Conservation (phyloP, 2,888 invertebrate genomes). For the Scrobipalpa costella region DNA sequence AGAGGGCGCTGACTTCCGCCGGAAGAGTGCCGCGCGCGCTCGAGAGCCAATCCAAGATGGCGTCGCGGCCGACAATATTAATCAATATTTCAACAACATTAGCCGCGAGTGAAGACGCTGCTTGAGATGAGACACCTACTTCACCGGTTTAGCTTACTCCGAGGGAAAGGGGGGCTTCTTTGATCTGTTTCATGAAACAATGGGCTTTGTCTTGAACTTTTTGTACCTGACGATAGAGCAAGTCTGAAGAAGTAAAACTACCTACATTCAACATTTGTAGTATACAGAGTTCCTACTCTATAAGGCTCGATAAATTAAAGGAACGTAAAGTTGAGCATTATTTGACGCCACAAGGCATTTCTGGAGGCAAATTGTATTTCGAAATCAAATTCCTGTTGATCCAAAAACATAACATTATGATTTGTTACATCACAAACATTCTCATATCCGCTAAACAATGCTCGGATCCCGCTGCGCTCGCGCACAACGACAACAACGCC, state of each 20-base stretch:
- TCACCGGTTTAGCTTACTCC: slow-evolving; percentile 35
- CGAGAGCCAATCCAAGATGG: slow-evolving; percentile 72
- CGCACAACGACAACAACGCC: slow-evolving; percentile 24
- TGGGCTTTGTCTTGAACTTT: slow-evolving; percentile 16
- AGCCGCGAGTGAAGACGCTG: slow-evolving; percentile 51
- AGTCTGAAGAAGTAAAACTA: background rate
- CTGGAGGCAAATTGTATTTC: background rate
- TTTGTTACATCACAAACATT: slow-evolving; percentile 28
- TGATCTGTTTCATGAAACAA: slow-evolving; percentile 18
- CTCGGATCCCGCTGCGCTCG: slow-evolving; percentile 27
- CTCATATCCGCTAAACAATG: slow-evolving; percentile 26
- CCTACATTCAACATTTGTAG: no score
- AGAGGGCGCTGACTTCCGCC: slow-evolving; percentile 57
- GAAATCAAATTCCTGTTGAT: background rate
- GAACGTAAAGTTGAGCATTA: no score
- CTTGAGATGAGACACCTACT: slow-evolving; percentile 68
- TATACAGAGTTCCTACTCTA: no score
- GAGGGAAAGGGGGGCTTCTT: slow-evolving; percentile 29
- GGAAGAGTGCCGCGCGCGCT: slow-evolving; percentile 50
- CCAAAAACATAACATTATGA: slow-evolving; percentile 21
- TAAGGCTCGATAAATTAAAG: no score
- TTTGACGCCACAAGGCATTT: background rate
- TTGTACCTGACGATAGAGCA: slow-evolving; percentile 16
- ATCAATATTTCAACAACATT: slow-evolving; percentile 82
- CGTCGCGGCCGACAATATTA: slow-evolving; percentile 71